These are phyloP conservation scores for Anser cygnoides DNA, from an alignment of 2,113 vertebrate species.

Conservation along the genomic window DNA sequence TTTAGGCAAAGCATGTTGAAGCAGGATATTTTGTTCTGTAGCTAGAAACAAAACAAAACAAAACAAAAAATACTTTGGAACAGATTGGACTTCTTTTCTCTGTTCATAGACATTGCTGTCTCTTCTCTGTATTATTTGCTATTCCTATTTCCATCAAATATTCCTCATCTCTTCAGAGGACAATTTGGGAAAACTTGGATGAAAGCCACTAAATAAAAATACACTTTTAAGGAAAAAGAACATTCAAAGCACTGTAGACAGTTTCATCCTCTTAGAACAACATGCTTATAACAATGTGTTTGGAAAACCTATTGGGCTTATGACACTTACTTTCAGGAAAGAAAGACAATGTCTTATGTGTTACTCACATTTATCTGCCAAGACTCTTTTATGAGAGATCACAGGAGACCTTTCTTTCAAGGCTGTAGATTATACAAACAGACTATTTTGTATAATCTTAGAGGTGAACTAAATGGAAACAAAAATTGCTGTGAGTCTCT, in stretches of 20 bases:
- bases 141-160: neutral
- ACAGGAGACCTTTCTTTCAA: constrained; percentile 1
- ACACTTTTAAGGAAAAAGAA: neutral
- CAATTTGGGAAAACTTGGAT: neutral
- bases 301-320: neutral
- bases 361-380: neutral
- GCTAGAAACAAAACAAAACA: neutral
- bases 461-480: neutral
- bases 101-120: neutral
- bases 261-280: neutral
- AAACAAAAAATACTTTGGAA: neutral
- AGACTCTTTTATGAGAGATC: neutral
- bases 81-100: neutral
- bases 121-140: neutral
- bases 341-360: constrained; percentile 6
- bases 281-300: neutral
- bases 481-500: neutral
- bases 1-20: neutral
- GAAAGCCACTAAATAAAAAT: neutral
- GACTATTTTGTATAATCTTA: constrained; percentile 18
- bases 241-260: neutral
- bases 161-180: neutral
- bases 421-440: constrained; percentile 21
- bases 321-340: neutral
- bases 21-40: neutral